Conservation (phyloP, 2,113 vertebrate genomes). For the Hyaena hyaena region DNA sequence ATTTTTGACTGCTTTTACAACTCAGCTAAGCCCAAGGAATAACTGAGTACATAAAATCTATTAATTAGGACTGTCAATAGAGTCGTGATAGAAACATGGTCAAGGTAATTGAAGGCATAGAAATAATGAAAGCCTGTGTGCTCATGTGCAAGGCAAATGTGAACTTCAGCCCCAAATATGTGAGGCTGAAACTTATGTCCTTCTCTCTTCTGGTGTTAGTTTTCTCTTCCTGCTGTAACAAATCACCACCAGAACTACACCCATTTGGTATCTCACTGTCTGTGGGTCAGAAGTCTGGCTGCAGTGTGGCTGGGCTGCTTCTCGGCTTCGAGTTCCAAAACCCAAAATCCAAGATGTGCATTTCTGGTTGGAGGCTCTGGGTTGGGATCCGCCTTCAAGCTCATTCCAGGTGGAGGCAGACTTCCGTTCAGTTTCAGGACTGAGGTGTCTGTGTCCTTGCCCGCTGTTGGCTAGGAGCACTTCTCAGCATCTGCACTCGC, state of each 20-base stretch:
- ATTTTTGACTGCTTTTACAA: not conserved
- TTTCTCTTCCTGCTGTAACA: not conserved
- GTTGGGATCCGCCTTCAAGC: not conserved
- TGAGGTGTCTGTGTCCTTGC: not conserved
- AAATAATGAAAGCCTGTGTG: not conserved
- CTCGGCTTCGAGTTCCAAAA: not conserved
- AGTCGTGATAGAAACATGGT: not conserved
- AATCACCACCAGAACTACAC: too few species aligned
- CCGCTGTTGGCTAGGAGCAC: not conserved
- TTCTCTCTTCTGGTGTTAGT: not conserved
- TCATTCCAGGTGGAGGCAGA: not conserved
- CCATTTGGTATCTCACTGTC: not conserved
- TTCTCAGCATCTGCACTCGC: not conserved
- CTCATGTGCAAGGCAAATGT: rapidly evolving
- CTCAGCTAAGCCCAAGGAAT: not conserved
- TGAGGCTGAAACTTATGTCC: too few species aligned
- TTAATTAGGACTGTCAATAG: not conserved
- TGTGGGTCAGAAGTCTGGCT: too few species aligned
- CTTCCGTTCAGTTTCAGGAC: too few species aligned
- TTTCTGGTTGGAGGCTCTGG: not conserved
- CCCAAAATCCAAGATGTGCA: too few species aligned
- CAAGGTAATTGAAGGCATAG: not conserved
- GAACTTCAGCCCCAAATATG: not conserved
- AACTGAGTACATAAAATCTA: not conserved
- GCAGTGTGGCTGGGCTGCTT: not conserved